Conservation (phyloP, 2,888 invertebrate species). For the Oeneis ivallda region DNA sequence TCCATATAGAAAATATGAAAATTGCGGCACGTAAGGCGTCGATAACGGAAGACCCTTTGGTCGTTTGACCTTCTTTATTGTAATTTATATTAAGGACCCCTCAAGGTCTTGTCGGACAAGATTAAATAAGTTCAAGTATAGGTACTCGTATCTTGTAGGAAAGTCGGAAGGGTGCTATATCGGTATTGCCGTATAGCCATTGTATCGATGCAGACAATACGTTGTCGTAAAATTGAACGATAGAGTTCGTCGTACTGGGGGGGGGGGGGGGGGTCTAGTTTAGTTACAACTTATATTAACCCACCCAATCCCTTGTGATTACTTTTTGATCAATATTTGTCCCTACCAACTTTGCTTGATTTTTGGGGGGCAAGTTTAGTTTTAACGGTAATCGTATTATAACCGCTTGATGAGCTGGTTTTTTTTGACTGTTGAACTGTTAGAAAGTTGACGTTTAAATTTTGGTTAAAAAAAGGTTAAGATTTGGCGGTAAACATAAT, state of each 20-base stretch:
- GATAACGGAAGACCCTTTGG: conserved; percentile 38
- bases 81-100: conserved; percentile 39
- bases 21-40: conserved; percentile 32
- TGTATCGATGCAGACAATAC: conserved; percentile 55
- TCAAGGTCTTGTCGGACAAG: conserved; percentile 42
- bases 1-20: conserved; percentile 38
- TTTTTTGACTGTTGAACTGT: no score
- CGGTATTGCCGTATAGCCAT: conserved; percentile 44
- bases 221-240: conserved; percentile 60
- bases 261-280: no score
- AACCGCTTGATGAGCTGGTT: no score
- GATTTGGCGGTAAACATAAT: no score
- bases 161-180: conserved; percentile 45
- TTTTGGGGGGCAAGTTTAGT: no score
- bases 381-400: no score
- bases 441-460: no score
- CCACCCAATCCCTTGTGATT: conserved; percentile 27
- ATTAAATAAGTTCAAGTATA: conserved; percentile 44
- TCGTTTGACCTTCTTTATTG: conserved; percentile 41
- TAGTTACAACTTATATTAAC: no score
- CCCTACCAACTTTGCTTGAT: no score
- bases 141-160: conserved; percentile 1
- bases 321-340: no score
- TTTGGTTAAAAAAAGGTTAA: no score
- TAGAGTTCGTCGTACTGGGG: conserved; percentile 48